Percentiles rank a stretch among this genome's conserved stretches.
phyloP scores from a whole-genome alignment of 2,113 vertebrate species.

The Cercopithecus mona region DNA sequence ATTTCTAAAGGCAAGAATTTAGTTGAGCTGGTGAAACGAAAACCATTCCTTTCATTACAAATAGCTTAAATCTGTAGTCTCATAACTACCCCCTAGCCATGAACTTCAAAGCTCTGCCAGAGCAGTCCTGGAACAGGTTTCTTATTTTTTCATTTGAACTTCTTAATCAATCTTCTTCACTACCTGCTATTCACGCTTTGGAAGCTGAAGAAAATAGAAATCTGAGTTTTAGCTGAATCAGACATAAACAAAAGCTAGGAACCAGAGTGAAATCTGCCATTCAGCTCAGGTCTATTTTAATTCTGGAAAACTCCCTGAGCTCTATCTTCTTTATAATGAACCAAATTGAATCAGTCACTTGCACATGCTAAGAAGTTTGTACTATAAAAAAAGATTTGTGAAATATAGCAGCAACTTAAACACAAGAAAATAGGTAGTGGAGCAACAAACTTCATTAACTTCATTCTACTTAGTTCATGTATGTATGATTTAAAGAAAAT shows the following conservation, averaged over 20 bases:
- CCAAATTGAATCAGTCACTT: not conserved
- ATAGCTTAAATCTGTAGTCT: conserved; percentile 67
- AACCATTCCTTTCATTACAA: conserved; percentile 70
- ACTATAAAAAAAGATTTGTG: not conserved
- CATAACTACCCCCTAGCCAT: conserved; percentile 43
- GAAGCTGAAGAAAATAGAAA: conserved; percentile 27
- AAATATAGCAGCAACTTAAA: not conserved
- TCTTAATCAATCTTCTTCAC: conserved; percentile 69
- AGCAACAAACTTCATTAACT: not conserved
- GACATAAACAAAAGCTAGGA: conserved; percentile 57
- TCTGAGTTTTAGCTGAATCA: conserved; percentile 59
- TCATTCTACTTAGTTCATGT: not conserved
- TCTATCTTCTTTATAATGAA: not conserved
- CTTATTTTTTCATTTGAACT: conserved; percentile 66
- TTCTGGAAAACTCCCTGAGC: not conserved
- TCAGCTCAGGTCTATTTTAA: not conserved
- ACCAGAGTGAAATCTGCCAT: not conserved
- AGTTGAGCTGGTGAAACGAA: conserved; percentile 62
- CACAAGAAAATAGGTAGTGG: not conserved
- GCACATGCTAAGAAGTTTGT: not conserved
- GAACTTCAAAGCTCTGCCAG: conserved; percentile 68
- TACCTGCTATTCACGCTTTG: conserved; percentile 40
- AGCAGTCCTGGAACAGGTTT: conserved; percentile 53
- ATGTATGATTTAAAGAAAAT: not conserved
- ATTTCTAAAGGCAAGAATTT: conserved; percentile 72